These are phyloP conservation scores for Apodemia zela DNA, from an alignment of 2,888 invertebrate genomes.

Conservation along the genomic window DNA sequence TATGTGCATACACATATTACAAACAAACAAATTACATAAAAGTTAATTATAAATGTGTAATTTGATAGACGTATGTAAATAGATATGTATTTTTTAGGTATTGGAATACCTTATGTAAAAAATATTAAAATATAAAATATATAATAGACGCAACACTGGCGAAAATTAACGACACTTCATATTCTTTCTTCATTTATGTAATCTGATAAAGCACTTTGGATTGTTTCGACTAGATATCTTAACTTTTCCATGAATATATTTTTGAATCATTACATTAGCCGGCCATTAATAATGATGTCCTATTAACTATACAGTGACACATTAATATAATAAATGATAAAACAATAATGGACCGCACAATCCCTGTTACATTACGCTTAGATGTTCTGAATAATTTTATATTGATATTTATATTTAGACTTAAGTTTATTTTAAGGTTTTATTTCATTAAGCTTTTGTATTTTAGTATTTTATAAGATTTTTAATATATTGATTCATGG, in stretches of 20 bases:
- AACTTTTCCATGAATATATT: neutral
- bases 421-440: conserved; percentile 24
- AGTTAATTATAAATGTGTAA: too few relatives aligned
- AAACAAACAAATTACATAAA: too few relatives aligned
- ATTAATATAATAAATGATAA: neutral
- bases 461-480: conserved; percentile 50
- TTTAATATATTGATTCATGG: conserved; percentile 32
- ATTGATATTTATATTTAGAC: conserved; percentile 47
- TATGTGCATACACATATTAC: too few relatives aligned
- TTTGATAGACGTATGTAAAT: too few relatives aligned
- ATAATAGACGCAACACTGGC: too few relatives aligned
- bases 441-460: conserved; percentile 34
- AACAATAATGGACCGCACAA: conserved; percentile 50
- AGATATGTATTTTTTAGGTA: too few relatives aligned
- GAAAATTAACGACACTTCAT: too few relatives aligned
- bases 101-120: too few relatives aligned
- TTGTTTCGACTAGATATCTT: too few relatives aligned
- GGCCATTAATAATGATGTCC: neutral
- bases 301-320: neutral
- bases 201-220: too few relatives aligned
- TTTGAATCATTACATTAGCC: neutral
- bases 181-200: too few relatives aligned
- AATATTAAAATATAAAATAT: too few relatives aligned
- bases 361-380: conserved; percentile 54
- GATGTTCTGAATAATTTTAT: conserved; percentile 47